Evolutionary conservation across 23 tunicate species (phyloP).

Genomic region (Halocynthia roretzi): DNA sequence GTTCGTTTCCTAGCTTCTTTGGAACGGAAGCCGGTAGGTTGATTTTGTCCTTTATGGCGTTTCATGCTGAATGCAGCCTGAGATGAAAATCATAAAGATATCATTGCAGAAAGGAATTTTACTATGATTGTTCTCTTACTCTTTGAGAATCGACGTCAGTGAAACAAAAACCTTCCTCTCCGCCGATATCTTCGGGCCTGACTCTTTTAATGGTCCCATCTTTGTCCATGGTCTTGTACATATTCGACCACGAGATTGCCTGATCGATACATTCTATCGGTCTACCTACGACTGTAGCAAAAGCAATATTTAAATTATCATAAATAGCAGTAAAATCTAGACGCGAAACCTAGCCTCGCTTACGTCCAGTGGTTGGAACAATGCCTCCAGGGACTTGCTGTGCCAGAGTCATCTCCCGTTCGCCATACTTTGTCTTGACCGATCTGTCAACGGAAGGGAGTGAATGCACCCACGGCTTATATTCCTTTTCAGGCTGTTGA

Average conservation of each 20-base stretch:
- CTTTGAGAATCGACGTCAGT: constrained; percentile 56
- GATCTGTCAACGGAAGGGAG: constrained; percentile 61
- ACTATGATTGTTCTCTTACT: constrained; percentile 3
- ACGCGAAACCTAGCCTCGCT: too few species aligned
- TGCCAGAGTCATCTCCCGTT: constrained; percentile 53
- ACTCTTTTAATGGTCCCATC: constrained; percentile 26
- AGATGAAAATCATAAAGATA: background rate
- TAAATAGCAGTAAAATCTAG: too few species aligned
- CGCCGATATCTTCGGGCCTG: constrained; percentile 60
- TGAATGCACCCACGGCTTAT: constrained; percentile 73
- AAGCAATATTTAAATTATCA: background rate
- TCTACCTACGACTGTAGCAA: background rate
- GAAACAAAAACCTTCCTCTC: constrained; percentile 71
- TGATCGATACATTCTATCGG: constrained; percentile 36
- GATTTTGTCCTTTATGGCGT: constrained; percentile 23
- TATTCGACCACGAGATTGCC: constrained; percentile 87
- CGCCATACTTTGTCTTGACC: constrained; percentile 33
- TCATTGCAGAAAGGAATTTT: background rate
- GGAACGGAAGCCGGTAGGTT: constrained; percentile 18
- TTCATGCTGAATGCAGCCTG: constrained; percentile 50
- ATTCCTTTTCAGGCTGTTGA: constrained; percentile 58
- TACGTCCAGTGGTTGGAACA: constrained; percentile 12
- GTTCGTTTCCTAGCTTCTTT: constrained; percentile 60
- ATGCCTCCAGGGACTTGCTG: constrained; percentile 65
- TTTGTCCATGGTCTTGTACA: constrained; percentile 54